Evolutionary conservation across 1,140 invertebrate genomes (phyloP).

Genomic region (Belonocnema kinseyi): DNA sequence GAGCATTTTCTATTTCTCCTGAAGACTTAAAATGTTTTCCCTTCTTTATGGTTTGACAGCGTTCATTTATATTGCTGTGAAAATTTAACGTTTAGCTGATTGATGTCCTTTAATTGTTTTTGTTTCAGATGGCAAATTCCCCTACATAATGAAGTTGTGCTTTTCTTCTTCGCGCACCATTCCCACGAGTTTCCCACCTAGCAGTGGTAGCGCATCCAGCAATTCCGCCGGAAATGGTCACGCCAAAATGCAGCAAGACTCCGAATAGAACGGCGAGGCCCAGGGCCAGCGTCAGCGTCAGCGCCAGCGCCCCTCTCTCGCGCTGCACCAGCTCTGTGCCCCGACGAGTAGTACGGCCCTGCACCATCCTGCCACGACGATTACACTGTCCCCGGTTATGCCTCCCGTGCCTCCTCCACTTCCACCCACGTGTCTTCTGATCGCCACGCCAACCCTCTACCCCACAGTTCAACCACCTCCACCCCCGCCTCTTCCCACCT

Average conservation of each 20-base stretch:
- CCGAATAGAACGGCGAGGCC: constrained; percentile 76
- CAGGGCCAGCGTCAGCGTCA: constrained; percentile 67
- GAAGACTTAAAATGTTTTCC: too few species aligned
- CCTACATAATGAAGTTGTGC: constrained; percentile 97
- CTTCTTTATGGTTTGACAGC: too few species aligned
- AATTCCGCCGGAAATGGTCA: constrained; percentile 73
- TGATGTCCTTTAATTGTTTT: not conserved
- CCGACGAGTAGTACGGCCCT: constrained; percentile 64
- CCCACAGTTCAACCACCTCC: constrained; percentile 68
- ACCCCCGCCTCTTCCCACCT: constrained; percentile 69
- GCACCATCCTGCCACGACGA: constrained; percentile 71
- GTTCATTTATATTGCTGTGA: too few species aligned
- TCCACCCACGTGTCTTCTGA: constrained; percentile 69
- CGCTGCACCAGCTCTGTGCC: constrained; percentile 71
- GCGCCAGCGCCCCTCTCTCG: constrained; percentile 70
- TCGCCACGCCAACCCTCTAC: constrained; percentile 69
- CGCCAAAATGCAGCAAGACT: constrained; percentile 74
- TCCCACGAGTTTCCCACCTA: constrained; percentile 73
- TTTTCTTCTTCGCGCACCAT: constrained; percentile 93
- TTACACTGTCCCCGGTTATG: constrained; percentile 72
- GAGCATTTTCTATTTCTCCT: not conserved
- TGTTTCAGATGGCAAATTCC: constrained; percentile 91
- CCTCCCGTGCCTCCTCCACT: constrained; percentile 63
- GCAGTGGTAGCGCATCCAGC: constrained; percentile 62
- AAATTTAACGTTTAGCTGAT: too few species aligned